Percentiles rank a stretch among this genome's conserved stretches.
phyloP scores from a whole-genome alignment of 2,797 vertebrate genomes.

The Coccyzus lansbergi region DNA sequence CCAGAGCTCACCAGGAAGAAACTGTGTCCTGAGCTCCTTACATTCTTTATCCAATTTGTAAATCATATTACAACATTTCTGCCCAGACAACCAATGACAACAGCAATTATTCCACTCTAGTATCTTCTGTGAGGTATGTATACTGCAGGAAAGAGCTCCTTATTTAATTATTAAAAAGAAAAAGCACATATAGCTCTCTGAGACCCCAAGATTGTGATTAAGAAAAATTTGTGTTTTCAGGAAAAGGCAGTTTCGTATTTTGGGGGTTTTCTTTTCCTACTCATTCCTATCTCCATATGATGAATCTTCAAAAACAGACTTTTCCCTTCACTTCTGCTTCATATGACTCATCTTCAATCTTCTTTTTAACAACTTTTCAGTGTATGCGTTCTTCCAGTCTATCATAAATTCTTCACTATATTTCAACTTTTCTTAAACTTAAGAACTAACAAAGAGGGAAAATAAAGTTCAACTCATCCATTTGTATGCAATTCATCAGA shows the following conservation, averaged over 20 bases:
- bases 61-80: neutral
- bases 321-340: neutral
- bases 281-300: neutral
- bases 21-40: neutral
- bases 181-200: neutral
- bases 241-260: neutral
- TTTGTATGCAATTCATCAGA: neutral
- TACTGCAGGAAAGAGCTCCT: neutral
- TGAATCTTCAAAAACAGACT: neutral
- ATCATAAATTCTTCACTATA: neutral
- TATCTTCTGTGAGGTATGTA: neutral
- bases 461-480: neutral
- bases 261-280: neutral
- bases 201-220: neutral
- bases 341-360: neutral
- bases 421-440: neutral
- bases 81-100: neutral
- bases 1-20: neutral
- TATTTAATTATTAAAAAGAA: neutral
- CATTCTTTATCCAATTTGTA: neutral
- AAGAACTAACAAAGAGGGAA: neutral
- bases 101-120: neutral
- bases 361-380: neutral
- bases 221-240: neutral
- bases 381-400: neutral